A percentile compares a stretch with the other conserved stretches of the same genome.
Conservation (phyloP, 2,797 vertebrate species). For the Myotis pilosus region DNA sequence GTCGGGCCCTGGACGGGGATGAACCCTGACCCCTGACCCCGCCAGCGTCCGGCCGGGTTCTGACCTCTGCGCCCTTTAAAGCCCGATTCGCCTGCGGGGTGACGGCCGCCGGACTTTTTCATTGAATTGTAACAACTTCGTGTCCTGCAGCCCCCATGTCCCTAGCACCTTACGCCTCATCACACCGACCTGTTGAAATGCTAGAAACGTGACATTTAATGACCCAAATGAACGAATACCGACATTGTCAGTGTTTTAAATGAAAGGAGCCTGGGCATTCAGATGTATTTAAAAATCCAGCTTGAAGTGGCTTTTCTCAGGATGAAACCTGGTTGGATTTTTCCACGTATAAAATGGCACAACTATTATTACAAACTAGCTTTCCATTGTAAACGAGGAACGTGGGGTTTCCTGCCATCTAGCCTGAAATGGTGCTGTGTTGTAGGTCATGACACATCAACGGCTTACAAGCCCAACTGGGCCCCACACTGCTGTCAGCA, state of each 20-base stretch:
- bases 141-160: not conserved
- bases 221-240: not conserved
- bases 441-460: not conserved
- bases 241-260: not conserved
- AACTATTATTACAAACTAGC: not conserved
- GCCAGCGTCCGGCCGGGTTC: too few species aligned
- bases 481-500: not conserved
- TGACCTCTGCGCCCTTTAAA: too few species aligned
- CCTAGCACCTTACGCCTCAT: not conserved
- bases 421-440: not conserved
- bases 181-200: not conserved
- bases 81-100: too few species aligned
- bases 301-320: not conserved
- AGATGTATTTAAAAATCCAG: not conserved
- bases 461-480: not conserved
- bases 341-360: not conserved
- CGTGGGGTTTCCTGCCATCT: not conserved
- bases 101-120: not conserved
- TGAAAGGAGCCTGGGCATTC: not conserved
- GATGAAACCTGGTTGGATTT: not conserved
- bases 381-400: slow-evolving; percentile 9
- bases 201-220: not conserved
- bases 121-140: not conserved
- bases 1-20: too few species aligned
- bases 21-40: too few species aligned